These are phyloP conservation scores for Liposcelis brunnea DNA, from an alignment of 2,888 invertebrate species.

Conservation along the genomic window DNA sequence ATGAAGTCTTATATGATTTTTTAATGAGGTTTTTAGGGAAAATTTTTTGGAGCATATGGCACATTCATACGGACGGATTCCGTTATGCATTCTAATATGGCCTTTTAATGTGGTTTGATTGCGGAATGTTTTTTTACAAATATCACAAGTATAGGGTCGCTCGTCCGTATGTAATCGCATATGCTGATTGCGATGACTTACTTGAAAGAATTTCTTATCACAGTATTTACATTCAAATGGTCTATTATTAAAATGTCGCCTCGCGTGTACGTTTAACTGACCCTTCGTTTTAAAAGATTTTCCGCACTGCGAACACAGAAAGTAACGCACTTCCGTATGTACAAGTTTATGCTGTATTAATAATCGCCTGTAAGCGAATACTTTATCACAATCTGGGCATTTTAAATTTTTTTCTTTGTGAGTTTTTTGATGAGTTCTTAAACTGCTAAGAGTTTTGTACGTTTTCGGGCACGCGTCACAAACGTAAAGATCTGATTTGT, in stretches of 20 bases:
- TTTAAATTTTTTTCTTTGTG: neutral
- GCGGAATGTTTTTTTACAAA: conserved; percentile 5
- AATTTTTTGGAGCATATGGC: conserved; percentile 7
- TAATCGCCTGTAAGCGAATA: conserved; percentile 2
- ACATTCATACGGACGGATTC: conserved; percentile 5
- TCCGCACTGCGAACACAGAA: conserved; percentile 3
- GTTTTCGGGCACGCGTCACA: neutral
- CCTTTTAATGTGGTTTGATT: conserved; percentile 2
- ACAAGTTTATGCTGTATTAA: neutral
- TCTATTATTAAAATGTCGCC: conserved; percentile 4
- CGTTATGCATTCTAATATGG: conserved; percentile 5
- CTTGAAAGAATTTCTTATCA: conserved; percentile 5
- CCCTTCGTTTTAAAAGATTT: conserved; percentile 6
- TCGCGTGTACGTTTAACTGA: conserved; percentile 3
- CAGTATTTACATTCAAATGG: conserved; percentile 7
- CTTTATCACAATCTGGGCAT: neutral
- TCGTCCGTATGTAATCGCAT: conserved; percentile 6
- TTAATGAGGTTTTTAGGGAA: conserved; percentile 3
- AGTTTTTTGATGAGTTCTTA: neutral
- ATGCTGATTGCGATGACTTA: conserved; percentile 5
- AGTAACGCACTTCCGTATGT: neutral
- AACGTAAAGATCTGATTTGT: neutral
- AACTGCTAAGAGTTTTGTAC: neutral
- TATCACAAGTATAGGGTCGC: conserved; percentile 5
- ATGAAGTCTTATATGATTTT: conserved; percentile 6